A percentile compares a stretch with the other conserved stretches of the same genome.
These are phyloP conservation scores for Cyanistes caeruleus DNA, from an alignment of 2,113 vertebrate species.

Conservation along the genomic window DNA sequence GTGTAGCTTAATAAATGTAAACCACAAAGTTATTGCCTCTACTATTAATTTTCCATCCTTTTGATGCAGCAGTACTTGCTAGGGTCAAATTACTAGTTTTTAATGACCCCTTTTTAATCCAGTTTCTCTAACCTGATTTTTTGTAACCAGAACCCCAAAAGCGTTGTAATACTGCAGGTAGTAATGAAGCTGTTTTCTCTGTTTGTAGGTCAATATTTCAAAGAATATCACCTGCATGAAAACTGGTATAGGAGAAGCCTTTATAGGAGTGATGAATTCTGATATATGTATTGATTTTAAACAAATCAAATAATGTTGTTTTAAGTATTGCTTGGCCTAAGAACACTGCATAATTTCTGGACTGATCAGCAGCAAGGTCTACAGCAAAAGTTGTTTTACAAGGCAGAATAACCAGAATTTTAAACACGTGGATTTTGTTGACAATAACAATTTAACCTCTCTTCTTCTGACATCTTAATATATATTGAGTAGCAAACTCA, in stretches of 20 bases:
- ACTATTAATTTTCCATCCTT: not conserved
- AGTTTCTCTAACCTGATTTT: not conserved
- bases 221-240: not conserved
- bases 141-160: not conserved
- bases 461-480: not conserved
- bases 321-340: not conserved
- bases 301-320: not conserved
- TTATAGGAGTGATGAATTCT: not conserved
- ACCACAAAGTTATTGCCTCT: not conserved
- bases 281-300: not conserved
- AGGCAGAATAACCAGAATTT: not conserved
- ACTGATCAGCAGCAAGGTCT: not conserved
- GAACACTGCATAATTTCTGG: not conserved
- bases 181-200: not conserved
- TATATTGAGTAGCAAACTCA: not conserved
- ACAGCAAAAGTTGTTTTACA: not conserved
- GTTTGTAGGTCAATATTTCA: not conserved
- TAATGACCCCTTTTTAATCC: not conserved
- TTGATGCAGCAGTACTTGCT: not conserved
- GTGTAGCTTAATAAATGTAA: not conserved
- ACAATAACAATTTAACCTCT: not conserved
- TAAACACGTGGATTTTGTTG: not conserved
- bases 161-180: not conserved
- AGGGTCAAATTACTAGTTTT: not conserved
- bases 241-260: fast-evolving